phyloP scores from a whole-genome alignment of 2,113 vertebrate genomes.

The Tyto alba region DNA sequence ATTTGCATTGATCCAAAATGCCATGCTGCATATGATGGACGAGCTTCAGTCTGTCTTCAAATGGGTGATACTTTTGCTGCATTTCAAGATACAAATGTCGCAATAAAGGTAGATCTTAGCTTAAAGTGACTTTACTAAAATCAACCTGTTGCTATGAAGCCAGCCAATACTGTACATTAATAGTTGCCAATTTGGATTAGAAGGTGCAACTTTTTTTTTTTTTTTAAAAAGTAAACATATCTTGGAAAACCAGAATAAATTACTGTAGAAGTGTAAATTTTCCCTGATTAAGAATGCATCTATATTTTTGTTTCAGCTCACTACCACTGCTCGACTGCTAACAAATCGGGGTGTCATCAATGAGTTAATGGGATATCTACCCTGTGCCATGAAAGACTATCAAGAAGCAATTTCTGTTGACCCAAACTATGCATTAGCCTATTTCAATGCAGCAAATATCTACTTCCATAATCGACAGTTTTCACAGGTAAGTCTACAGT shows the following conservation, averaged over 20 bases:
- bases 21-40: slow-evolving; percentile 70
- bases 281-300: neutral
- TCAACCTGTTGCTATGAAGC: neutral
- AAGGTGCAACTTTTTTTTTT: neutral
- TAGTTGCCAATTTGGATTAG: neutral
- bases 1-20: slow-evolving; percentile 64
- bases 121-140: neutral
- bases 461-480: slow-evolving; percentile 78
- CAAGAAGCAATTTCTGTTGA: slow-evolving; percentile 73
- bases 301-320: slow-evolving; percentile 60
- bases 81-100: slow-evolving; percentile 76
- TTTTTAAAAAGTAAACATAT: neutral
- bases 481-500: slow-evolving; percentile 69
- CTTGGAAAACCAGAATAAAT: neutral
- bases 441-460: slow-evolving; percentile 78
- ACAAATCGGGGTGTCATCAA: slow-evolving; percentile 78
- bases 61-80: slow-evolving; percentile 76
- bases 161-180: neutral
- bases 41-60: slow-evolving; percentile 76
- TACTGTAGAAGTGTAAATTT: neutral
- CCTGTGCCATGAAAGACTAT: slow-evolving; percentile 77
- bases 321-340: slow-evolving; percentile 66
- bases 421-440: slow-evolving; percentile 69
- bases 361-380: slow-evolving; percentile 73
- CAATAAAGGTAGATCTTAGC: slow-evolving; percentile 71